Base-by-base conservation (phyloP, 2,797 vertebrate species). In the Enteromius radiatus region DNA sequence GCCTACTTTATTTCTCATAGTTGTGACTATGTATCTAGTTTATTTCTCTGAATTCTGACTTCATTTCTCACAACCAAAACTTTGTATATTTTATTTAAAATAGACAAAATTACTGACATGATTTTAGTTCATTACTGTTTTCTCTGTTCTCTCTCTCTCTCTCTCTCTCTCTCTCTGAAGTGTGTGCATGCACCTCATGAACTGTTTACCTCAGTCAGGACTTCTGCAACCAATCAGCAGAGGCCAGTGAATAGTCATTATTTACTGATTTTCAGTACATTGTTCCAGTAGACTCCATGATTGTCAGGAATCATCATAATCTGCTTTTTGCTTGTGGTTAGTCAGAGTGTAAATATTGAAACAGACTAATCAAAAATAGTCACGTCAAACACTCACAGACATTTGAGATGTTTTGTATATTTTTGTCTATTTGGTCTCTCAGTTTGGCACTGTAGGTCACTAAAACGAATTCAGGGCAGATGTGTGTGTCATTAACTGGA, bases 201-300 rank as follows among this genome's bases (percentile, higher is more conserved):
- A 52, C 49, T 12, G 26, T 81, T 82, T 82, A 82, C 81, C 81
- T 82, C 81, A 68, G 45, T 49, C 33, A 75, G 23, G 56, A 33
- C 54, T 31, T 73, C 79, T 80, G 63, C 43, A 78, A 45, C 47
- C 49, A 56, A 69, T 80, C 78, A 80, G 77, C 77, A 69, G 49
- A 75, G 43, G 76, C 76, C 61, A 65, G 28, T 11, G 26, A 47
- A 47, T 49, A 41, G 56, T 33, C 76, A 33, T 31, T 52, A 77
- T 63, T 63, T 77, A 65, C 76, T 78, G 59, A 49, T 47, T 54
- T 69, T 23, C 76, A 54, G 70, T 26, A 63, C 43, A 47, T 75
- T n/a, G 33, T 65, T 76, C 14, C 23, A 43, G 74, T 54, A 68
- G 23, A 9, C 81, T 76, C 33, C 61, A 64, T 64, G 69, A 76